Conservation (phyloP, 2,888 invertebrate species). For the Polyommatus icarus region DNA sequence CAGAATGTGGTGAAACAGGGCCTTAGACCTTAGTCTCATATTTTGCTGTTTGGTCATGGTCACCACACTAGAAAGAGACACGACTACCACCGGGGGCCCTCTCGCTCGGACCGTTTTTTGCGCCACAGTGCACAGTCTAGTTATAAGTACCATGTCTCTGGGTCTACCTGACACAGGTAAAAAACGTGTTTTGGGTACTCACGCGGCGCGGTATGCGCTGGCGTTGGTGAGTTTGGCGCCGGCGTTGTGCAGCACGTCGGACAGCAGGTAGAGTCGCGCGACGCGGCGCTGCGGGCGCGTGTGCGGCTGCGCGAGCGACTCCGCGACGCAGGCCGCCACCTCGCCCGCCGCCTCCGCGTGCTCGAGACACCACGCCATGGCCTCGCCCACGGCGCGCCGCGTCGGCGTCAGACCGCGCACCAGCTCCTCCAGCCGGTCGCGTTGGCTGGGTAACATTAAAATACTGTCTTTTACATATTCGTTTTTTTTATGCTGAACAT, state of each 20-base stretch:
- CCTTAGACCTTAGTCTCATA: too few relatives aligned
- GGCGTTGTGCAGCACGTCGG: conserved; percentile 98
- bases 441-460: conserved; percentile 82
- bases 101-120: too few relatives aligned
- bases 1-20: too few relatives aligned
- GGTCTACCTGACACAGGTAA: too few relatives aligned
- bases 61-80: too few relatives aligned
- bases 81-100: too few relatives aligned
- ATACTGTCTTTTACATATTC: too few relatives aligned
- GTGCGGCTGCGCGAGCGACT: conserved; percentile 88
- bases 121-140: too few relatives aligned
- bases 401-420: conserved; percentile 92
- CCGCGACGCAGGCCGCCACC: conserved; percentile 93
- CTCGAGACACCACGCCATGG: conserved; percentile 99
- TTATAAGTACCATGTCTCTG: too few relatives aligned
- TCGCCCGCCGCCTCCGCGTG: conserved; percentile 99
- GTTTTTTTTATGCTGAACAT: too few relatives aligned
- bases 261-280: conserved; percentile 95
- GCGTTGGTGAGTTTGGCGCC: conserved; percentile 98
- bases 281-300: conserved; percentile 88
- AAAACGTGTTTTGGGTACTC: conserved; percentile 55
- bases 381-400: conserved; percentile 91
- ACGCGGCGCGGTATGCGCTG: conserved; percentile 94
- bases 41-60: too few relatives aligned
- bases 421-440: conserved; percentile 95